A percentile compares a stretch with the other conserved stretches of the same genome.
Conservation (phyloP, 2,113 vertebrate species). For the Gopherus flavomarginatus region DNA sequence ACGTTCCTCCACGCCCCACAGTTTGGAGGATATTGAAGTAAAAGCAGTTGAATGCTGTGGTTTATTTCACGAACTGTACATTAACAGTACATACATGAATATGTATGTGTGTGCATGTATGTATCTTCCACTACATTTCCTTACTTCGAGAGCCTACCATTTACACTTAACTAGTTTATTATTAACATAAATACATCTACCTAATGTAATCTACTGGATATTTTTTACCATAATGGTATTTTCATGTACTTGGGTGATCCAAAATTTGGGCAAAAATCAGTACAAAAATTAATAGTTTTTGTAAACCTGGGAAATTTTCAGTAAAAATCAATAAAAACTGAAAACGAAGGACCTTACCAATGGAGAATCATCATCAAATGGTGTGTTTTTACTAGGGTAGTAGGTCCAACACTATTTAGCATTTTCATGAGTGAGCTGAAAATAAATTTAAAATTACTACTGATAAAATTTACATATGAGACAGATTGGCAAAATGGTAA, state of each 20-base stretch:
- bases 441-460: background rate
- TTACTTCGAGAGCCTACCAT: background rate
- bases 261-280: background rate
- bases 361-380: background rate
- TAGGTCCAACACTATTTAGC: background rate
- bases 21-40: background rate
- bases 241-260: background rate
- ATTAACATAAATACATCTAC: too few species aligned
- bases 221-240: background rate
- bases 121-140: background rate
- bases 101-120: background rate
- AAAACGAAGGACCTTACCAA: background rate
- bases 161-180: background rate
- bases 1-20: too few species aligned
- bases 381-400: background rate
- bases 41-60: background rate
- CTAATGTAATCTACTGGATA: too few species aligned
- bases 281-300: background rate
- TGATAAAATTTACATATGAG: background rate
- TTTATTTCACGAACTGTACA: background rate
- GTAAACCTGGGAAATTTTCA: background rate
- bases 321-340: background rate
- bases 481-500: background rate
- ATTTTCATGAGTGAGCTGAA: background rate
- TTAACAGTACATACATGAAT: background rate